A percentile compares a stretch with the other conserved stretches of the same genome.
Conservation (phyloP, 2,797 vertebrate species). For the Gila robusta region DNA sequence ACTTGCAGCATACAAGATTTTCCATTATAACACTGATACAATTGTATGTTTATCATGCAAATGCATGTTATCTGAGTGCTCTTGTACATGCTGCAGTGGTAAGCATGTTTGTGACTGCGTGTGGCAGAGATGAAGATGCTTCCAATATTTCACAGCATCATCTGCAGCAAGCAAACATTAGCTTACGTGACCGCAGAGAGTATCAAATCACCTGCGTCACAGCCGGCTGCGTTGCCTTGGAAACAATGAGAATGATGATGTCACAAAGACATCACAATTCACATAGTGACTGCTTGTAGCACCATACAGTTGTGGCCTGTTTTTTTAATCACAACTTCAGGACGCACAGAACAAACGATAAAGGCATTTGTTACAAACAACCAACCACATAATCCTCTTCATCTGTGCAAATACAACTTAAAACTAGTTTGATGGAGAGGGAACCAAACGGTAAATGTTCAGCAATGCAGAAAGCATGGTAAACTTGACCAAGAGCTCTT, state of each 20-base stretch:
- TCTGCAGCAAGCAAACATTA: slow-evolving; percentile 40
- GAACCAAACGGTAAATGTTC: too few relatives aligned
- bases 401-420: not conserved
- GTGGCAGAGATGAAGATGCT: slow-evolving; percentile 12
- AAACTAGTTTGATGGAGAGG: not conserved
- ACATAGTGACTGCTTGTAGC: slow-evolving; percentile 16
- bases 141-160: slow-evolving; percentile 25
- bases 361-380: not conserved
- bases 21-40: not conserved
- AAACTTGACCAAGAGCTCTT: not conserved
- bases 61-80: not conserved
- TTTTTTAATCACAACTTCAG: slow-evolving; percentile 4
- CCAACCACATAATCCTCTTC: not conserved
- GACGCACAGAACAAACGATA: not conserved
- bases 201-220: slow-evolving; percentile 37
- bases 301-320: not conserved
- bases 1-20: not conserved
- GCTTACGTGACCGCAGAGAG: slow-evolving; percentile 23
- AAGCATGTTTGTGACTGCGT: not conserved
- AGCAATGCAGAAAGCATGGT: not conserved
- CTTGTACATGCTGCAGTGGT: not conserved
- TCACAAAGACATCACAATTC: slow-evolving; percentile 26
- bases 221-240: slow-evolving; percentile 32
- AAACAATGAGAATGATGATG: slow-evolving; percentile 46
- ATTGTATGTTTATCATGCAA: not conserved